Base-by-base conservation (phyloP, 2,888 invertebrate genomes). In the Lasioglossum vierecki region DNA sequence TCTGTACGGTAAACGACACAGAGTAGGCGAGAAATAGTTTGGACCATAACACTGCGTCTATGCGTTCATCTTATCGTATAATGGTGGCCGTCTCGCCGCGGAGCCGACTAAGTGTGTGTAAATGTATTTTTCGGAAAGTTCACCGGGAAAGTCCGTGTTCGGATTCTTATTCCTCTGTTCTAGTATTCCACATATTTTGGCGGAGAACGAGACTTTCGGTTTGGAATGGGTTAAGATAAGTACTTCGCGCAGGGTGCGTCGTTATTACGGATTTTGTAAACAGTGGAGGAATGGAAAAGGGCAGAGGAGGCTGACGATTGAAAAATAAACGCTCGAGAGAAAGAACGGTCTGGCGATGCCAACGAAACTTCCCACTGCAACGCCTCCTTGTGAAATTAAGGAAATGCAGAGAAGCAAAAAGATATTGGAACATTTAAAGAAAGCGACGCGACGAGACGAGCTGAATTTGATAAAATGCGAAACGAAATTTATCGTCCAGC, bases 291-390 rank as follows among this genome's bases (percentile, higher is more conserved):
- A 76, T 71, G 49, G 76, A 70, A 44, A 72, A 73, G 57, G 63
- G 46, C 44, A 73, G 57, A 70, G n/a, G 35, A 71, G 57, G 74
- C 35, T 74, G 81, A 79, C 82, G 82, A 85, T 85, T 80, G 68
- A 83, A 85, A 89, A 89, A 89, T 89, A 89, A 88, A 89, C 83
- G 88, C 44, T 68, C 46, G 78, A 70, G 72, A 72, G 63, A 66
- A 84, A 88, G 88, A 63, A 53, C 60, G 77, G 83, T 75, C 77
- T 80, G 82, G 87, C 89, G 89, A 63, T 85, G 89, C 90, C 91
- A 91, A 91, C 89, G 80, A 90, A 92, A 92, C 88, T 92, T 92
- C 89, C 84, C 85, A 80, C 89, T 89, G 89, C 91, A 89, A 91
- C 60, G 13, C 60, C 26, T 26, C 49, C 82, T 80, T 82, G 83